Conservation (phyloP, 2,888 invertebrate genomes). For the Galerucella pusilla region DNA sequence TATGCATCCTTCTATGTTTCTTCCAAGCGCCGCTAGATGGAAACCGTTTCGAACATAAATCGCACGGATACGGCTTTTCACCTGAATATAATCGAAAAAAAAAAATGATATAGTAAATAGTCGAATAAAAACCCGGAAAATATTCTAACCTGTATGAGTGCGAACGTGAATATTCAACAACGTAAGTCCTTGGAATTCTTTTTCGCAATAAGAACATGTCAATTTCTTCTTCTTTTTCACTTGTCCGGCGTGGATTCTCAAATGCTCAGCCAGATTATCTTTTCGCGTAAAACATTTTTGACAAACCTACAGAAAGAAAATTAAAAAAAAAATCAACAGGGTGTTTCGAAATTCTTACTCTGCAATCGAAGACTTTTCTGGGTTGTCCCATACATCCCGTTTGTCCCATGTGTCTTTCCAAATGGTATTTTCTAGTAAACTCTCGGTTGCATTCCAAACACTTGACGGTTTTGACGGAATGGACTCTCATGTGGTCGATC, state of each 20-base stretch:
- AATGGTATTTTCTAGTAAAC: slow-evolving; percentile 82
- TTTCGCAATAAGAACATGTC: slow-evolving; percentile 73
- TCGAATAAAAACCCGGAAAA: not conserved
- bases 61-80: slow-evolving; percentile 74
- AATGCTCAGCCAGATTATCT: slow-evolving; percentile 78
- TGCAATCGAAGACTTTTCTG: slow-evolving; percentile 69
- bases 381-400: slow-evolving; percentile 74
- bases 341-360: slow-evolving; percentile 61
- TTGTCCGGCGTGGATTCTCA: slow-evolving; percentile 75
- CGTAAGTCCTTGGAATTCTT: slow-evolving; percentile 73
- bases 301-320: slow-evolving; percentile 69
- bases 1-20: slow-evolving; percentile 74
- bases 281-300: slow-evolving; percentile 74
- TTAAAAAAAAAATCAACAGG: not conserved
- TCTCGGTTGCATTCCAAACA: slow-evolving; percentile 77
- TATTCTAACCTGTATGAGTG: slow-evolving; percentile 71
- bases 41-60: slow-evolving; percentile 79
- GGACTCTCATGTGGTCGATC: slow-evolving; percentile 75
- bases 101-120: not conserved
- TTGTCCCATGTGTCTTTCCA: slow-evolving; percentile 76
- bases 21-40: slow-evolving; percentile 80
- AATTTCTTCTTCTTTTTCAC: slow-evolving; percentile 68
- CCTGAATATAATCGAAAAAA: slow-evolving; percentile 52
- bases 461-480: slow-evolving; percentile 72
- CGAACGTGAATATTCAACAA: slow-evolving; percentile 74